These are phyloP conservation scores for Karalla daura DNA, from an alignment of 2,797 vertebrate genomes.

Conservation along the genomic window DNA sequence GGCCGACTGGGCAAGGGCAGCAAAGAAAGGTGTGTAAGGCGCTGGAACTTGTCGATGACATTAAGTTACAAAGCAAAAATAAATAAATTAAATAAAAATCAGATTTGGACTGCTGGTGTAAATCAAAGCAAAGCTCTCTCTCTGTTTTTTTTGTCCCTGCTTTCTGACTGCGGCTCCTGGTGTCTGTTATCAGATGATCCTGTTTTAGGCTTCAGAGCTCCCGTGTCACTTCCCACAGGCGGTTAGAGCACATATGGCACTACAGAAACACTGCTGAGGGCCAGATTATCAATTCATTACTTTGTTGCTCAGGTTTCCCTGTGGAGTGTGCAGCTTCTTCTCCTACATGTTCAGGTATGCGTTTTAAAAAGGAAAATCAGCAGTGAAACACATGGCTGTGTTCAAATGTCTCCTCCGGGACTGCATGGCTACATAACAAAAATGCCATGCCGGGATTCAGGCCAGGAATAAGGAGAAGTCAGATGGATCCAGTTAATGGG, in stretches of 20 bases:
- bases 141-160: slow-evolving; percentile 41
- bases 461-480: neutral
- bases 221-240: slow-evolving; percentile 58
- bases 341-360: slow-evolving; percentile 14
- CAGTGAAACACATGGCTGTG: neutral
- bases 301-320: slow-evolving; percentile 44
- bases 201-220: slow-evolving; percentile 68
- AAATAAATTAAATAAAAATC: too few species aligned
- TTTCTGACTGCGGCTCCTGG: slow-evolving; percentile 34
- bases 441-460: neutral
- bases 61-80: slow-evolving; percentile 21
- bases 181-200: slow-evolving; percentile 49
- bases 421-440: neutral
- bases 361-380: slow-evolving; percentile 19
- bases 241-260: slow-evolving; percentile 60
- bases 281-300: slow-evolving; percentile 55
- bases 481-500: slow-evolving; percentile 15
- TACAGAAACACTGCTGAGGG: slow-evolving; percentile 52
- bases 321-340: slow-evolving; percentile 8
- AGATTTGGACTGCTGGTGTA: slow-evolving; percentile 9
- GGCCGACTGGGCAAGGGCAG: slow-evolving; percentile 4
- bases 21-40: slow-evolving; percentile 40
- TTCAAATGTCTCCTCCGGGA: slow-evolving; percentile 17
- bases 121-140: slow-evolving; percentile 25
- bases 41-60: slow-evolving; percentile 20